Evolutionary conservation across 2,113 vertebrate genomes (phyloP).

Genomic region (Anas platyrhynchos): DNA sequence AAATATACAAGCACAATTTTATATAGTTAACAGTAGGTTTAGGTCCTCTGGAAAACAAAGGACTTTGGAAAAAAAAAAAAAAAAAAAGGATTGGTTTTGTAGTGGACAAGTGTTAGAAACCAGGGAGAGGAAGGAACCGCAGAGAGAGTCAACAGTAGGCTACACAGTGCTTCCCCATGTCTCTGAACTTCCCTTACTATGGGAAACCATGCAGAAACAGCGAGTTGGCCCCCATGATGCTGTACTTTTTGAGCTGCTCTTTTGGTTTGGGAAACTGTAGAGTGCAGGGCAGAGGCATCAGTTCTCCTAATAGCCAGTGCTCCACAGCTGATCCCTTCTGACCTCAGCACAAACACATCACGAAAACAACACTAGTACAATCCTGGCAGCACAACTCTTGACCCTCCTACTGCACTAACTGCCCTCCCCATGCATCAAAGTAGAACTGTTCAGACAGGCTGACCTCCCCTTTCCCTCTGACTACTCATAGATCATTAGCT

Average conservation of each 20-base stretch:
- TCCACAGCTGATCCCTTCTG: not conserved
- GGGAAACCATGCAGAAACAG: not conserved
- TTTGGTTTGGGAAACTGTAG: not conserved
- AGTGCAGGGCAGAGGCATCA: not conserved
- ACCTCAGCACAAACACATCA: not conserved
- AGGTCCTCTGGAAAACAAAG: not conserved
- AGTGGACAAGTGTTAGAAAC: not conserved
- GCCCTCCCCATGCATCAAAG: not conserved
- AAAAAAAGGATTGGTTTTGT: not conserved
- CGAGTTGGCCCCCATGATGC: not conserved
- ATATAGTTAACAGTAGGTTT: not conserved
- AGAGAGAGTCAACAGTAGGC: not conserved
- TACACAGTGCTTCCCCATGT: not conserved
- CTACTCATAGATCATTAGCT: not conserved
- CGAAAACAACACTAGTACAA: not conserved
- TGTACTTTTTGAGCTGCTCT: not conserved
- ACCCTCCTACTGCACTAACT: not conserved
- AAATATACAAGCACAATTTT: not conserved
- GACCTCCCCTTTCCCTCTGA: not conserved
- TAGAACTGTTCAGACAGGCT: not conserved
- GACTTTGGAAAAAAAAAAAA: not conserved
- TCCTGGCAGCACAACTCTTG: not conserved
- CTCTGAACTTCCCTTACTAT: not conserved
- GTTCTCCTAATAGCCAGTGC: not conserved
- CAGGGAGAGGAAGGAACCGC: not conserved